Base-by-base conservation (phyloP, 2,888 invertebrate genomes). In the Drosophila mimetica region DNA sequence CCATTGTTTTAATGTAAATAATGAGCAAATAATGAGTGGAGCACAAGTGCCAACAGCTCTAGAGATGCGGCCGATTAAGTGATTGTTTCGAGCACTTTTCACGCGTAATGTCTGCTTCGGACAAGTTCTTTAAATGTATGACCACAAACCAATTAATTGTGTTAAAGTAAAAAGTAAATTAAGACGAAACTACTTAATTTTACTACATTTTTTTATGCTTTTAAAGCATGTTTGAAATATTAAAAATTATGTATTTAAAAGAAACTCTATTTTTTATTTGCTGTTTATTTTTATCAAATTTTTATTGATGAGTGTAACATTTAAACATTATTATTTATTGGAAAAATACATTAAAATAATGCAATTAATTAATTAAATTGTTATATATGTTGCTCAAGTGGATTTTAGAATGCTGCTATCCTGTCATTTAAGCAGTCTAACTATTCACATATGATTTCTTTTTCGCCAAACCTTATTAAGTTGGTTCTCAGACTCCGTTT, bases 11-110 rank as follows among this genome's bases (percentile, higher is more conserved):
- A 51, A 53, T 42, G 47, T 69, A 52, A 52, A 52, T 71, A 70
- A 70, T 71, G 61, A 70, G 63, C 61, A 71, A 61, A 70, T 71
- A 71, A 70, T 70, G 72, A 71, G 52, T 44, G 28, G 52, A 34
- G 52, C 34, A 36, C 63, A 65, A 64, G 66, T 64, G 66, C 52
- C 36, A 51, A 51, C 65, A 50, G 42, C 34, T 32, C 42, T 52
- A n/a, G 51, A 44, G 51, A 42, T 65, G 36, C 13, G 13, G n/a
- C 16, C 64, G 52, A 65, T 64, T 52, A 44, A 51, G 37, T 30
- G 30, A 57, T 44, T 8, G 20, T 59, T 46, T 59, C 28, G 20
- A 14, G 28, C 9, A 20, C 18, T 25, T 37, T 30, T 42, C 2
- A 16, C 16, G 30, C 14, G 5, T 3, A 14, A 22, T 14, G 4